Percentiles rank a stretch among this genome's conserved stretches.
phyloP scores from a whole-genome alignment of 2,888 invertebrate genomes.

The Caenorhabditis sulstoni region DNA sequence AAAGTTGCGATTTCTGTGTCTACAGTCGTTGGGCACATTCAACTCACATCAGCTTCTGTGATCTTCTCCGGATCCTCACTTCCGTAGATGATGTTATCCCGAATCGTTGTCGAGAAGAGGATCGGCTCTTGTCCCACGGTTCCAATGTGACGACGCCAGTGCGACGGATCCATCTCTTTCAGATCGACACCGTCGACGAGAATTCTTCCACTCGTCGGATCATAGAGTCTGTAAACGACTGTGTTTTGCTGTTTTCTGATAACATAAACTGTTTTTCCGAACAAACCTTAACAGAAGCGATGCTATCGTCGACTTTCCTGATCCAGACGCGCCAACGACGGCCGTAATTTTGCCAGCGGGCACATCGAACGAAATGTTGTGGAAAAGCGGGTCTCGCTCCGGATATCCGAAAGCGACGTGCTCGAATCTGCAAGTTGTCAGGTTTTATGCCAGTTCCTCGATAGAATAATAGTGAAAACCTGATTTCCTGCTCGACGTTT shows the following conservation, averaged over 20 bases:
- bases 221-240: constrained; percentile 85
- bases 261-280: neutral
- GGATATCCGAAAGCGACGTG: constrained; percentile 88
- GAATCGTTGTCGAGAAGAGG: constrained; percentile 91
- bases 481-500: constrained; percentile 60
- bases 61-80: constrained; percentile 83
- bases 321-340: constrained; percentile 92
- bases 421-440: constrained; percentile 83
- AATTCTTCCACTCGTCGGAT: constrained; percentile 85
- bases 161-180: constrained; percentile 87
- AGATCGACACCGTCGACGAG: constrained; percentile 88
- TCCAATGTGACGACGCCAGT: constrained; percentile 91
- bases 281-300: constrained; percentile 86
- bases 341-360: constrained; percentile 88
- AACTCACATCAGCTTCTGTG: constrained; percentile 82
- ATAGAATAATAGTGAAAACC: constrained; percentile 44
- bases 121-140: constrained; percentile 95
- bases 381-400: constrained; percentile 84
- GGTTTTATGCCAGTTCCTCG: neutral
- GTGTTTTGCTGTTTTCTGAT: neutral
- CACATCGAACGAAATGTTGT: constrained; percentile 84
- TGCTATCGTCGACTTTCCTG: constrained; percentile 94
- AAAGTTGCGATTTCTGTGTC: constrained; percentile 4
- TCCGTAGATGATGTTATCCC: constrained; percentile 93
- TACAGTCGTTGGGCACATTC: neutral